Base-by-base conservation (phyloP, 2,888 invertebrate species). In the Biston stratarius region DNA sequence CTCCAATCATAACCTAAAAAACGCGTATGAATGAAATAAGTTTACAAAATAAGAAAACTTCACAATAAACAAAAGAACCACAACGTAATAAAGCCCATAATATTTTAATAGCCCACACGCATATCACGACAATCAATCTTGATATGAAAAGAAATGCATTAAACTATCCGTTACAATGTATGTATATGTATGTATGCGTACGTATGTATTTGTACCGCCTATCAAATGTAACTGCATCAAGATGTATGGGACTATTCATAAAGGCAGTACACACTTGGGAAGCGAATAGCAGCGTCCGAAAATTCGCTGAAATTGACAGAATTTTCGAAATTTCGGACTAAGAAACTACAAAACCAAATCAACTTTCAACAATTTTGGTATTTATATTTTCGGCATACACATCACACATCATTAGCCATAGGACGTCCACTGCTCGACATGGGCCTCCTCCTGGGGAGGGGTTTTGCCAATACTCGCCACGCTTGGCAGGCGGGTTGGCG, bases 71-170 rank as follows among this genome's bases (percentile, higher is more conserved):
- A 67, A 62, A 52, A 59, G 44, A 49, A 48, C 5, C 33, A 10
- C 55, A 36, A 42, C 53, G 62, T 63, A 67, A 63, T 63, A 67
- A 38, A 52, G 36, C 12, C 47, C 51, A 60, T 64, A 71, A 70
- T 67, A 72, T 67, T 57, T 71, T 67, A 72, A 68, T 72, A 48
- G 58, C 73, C 73, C 69, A 72, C 74, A 76, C 64, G 51, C 62
- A 67, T 61, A 58, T 64, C 72, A 70, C 61, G 75, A 66, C 77
- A 72, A 82, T 83, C 78, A 74, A 82, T 83, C 82, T 80, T 77
- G 78, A 80, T 82, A 77, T 75, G 72, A 70, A 78, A 77, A 76
- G 74, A 78, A 77, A 78, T 79, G 75, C 77, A 76, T 73, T 76
- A 74, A 67, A 60, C 57, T 72, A 69, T 74, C 74, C 55, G 53